These are phyloP conservation scores for Lagenorhynchus albirostris DNA, from an alignment of 2,113 vertebrate genomes.

Conservation along the genomic window DNA sequence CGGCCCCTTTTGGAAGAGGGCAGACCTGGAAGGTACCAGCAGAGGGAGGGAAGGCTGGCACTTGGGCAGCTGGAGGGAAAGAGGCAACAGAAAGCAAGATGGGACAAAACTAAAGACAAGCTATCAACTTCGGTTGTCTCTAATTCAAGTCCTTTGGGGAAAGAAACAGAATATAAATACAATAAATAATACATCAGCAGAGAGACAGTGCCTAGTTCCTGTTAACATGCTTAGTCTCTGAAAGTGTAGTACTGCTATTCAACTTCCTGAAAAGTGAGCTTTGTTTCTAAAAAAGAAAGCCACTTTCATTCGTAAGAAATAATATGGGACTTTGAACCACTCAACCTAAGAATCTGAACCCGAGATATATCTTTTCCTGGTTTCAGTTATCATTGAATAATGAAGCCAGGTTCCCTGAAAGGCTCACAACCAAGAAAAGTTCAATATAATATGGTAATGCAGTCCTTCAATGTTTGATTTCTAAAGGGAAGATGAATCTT, in stretches of 20 bases:
- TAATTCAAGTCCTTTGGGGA: not conserved
- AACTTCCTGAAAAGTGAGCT: not conserved
- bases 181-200: not conserved
- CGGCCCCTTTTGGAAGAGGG: not conserved
- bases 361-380: not conserved
- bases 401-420: not conserved
- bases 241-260: not conserved
- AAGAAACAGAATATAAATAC: not conserved
- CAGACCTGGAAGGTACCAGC: not conserved
- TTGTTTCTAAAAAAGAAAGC: not conserved
- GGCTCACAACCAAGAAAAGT: not conserved
- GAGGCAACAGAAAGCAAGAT: not conserved
- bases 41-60: not conserved
- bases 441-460: not conserved
- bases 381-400: constrained; percentile 21
- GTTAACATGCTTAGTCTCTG: not conserved
- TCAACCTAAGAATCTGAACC: not conserved
- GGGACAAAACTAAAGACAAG: not conserved
- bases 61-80: not conserved
- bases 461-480: not conserved
- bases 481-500: not conserved
- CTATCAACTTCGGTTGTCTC: not conserved
- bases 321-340: not conserved
- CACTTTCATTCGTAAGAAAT: not conserved
- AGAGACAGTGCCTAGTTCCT: not conserved